phyloP scores from a whole-genome alignment of 2,888 invertebrate species.

The Asteroscopus sphinx region DNA sequence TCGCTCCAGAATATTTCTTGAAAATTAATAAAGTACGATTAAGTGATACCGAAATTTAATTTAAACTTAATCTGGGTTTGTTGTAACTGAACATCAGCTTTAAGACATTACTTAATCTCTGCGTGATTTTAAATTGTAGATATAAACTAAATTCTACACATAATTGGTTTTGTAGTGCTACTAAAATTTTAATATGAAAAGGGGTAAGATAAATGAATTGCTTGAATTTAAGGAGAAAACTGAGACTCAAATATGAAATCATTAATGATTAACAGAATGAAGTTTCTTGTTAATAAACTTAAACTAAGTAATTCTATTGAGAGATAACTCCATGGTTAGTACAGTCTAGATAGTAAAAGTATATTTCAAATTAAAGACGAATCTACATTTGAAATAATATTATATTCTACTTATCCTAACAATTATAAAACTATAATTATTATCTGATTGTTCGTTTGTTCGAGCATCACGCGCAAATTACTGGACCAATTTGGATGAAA shows the following conservation, averaged over 20 bases:
- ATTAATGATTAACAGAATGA: not conserved
- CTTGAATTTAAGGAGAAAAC: not conserved
- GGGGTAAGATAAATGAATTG: not conserved
- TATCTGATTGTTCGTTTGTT: no score
- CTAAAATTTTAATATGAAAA: not conserved
- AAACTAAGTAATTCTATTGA: conserved; percentile 5
- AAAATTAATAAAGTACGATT: conserved; percentile 22
- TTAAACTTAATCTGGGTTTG: conserved; percentile 29
- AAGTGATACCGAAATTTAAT: conserved; percentile 32
- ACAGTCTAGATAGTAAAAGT: no score
- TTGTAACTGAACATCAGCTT: conserved; percentile 37
- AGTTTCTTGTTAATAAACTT: not conserved
- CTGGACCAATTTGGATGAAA: no score
- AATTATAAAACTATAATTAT: no score
- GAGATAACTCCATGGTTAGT: not conserved
- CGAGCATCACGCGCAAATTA: no score
- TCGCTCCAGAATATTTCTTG: conserved; percentile 8
- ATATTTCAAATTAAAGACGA: no score
- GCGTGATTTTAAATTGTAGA: conserved; percentile 9
- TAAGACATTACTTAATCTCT: conserved; percentile 6
- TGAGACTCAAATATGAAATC: not conserved
- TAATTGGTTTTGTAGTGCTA: not conserved
- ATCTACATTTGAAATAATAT: no score
- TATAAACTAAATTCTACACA: conserved; percentile 4
- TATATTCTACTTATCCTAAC: no score